These are phyloP conservation scores for Neodontobutis hainanensis DNA, from an alignment of 2,113 vertebrate genomes.

Conservation along the genomic window DNA sequence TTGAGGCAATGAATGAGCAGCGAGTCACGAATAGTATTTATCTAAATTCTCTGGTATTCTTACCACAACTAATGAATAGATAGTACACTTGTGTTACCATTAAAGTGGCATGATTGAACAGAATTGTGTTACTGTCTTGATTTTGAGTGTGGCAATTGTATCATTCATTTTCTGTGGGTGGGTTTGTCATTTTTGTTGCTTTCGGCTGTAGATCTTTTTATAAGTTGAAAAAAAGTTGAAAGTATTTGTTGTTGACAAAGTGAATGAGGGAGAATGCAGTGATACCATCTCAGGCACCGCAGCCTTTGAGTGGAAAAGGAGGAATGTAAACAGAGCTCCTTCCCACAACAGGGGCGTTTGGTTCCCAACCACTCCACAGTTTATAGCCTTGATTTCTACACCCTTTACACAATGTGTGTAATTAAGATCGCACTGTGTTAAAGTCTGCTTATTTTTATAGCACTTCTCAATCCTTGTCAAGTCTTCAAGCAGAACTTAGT, in stretches of 20 bases:
- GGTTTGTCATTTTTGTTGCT: neutral
- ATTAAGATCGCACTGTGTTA: slow-evolving; percentile 19
- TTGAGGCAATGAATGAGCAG: slow-evolving; percentile 50
- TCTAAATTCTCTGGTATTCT: slow-evolving; percentile 53
- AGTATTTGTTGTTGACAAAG: slow-evolving; percentile 29
- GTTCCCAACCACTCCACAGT: slow-evolving; percentile 14
- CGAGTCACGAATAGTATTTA: slow-evolving; percentile 53
- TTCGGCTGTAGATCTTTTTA: slow-evolving; percentile 22
- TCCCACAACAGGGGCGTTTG: slow-evolving; percentile 30
- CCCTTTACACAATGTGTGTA: slow-evolving; percentile 17
- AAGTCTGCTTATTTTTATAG: neutral
- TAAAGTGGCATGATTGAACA: neutral
- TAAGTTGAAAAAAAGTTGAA: slow-evolving; percentile 18
- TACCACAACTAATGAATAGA: slow-evolving; percentile 59
- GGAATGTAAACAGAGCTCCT: slow-evolving; percentile 51
- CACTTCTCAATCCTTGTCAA: neutral
- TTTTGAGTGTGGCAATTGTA: too few relatives aligned
- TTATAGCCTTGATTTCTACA: slow-evolving; percentile 12
- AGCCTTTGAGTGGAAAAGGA: slow-evolving; percentile 23
- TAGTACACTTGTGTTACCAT: slow-evolving; percentile 26
- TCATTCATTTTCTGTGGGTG: too few relatives aligned
- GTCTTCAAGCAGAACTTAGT: too few relatives aligned
- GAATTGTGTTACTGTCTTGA: too few relatives aligned
- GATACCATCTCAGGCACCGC: slow-evolving; percentile 9
- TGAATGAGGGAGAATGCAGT: slow-evolving; percentile 26